Evolutionary conservation across 64 coral and sea anemone species (phyloP), one percentile per base, ranked within the genome.

Genomic region (Montipora efflorescens): DNA sequence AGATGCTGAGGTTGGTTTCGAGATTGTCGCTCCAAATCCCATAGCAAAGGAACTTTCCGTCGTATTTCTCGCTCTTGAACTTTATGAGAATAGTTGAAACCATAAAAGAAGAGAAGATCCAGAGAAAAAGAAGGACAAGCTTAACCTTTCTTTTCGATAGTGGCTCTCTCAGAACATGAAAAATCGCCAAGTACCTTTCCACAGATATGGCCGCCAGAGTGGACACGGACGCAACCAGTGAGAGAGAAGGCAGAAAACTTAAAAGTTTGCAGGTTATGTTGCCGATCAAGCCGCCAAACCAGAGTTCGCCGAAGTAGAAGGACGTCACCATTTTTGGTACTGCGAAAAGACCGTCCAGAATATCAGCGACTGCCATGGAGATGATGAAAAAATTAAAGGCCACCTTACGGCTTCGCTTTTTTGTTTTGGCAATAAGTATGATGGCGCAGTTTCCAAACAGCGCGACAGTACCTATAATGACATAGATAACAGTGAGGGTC

Each of bases 61-160:
- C 5, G 14, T 21, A 0, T 75, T 20, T 51, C 12, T 36, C 14
- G 10, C 48, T 21, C 23, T 84, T 94, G 44, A 67, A 52, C 82
- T 94, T 94, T 7, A 94, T 49, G 7, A 94, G 57, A 49, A 69
- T 70, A 0, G 70, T 81, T 3, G 71, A 90, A 2, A 82, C 45
- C n/a, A 84, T 10, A 47, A 90, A 14, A 15, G 74, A 59, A 5
- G 93, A 59, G 59, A 94, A 47, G 3, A 94, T 3, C 93, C 93
- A 94, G 8, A 90, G 6, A 8, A 75, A 83, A 36, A 52, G 67
- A 48, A 94, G 43, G 16, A 53, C 79, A 74, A 89, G n/a, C 43
- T 78, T 45, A 6, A 94, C 93, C n/a, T 84, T 84, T 44, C 44
- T 55, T 83, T 75, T 84, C 47, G 93, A 94, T 15, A 90, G 93